These are phyloP conservation scores for Calosoma granatense DNA, from an alignment of 1,140 invertebrate genomes.

Conservation along the genomic window DNA sequence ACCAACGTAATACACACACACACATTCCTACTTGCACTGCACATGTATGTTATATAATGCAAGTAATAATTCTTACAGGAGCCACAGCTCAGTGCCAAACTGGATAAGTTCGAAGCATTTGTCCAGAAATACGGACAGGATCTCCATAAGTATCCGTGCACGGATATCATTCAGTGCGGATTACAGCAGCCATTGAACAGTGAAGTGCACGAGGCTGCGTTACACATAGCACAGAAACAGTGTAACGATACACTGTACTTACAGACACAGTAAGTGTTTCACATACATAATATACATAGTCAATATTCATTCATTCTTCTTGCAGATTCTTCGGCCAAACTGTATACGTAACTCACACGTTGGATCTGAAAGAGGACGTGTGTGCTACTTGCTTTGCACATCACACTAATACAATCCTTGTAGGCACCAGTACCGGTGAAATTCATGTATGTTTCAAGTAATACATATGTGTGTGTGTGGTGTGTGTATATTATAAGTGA, in stretches of 20 bases:
- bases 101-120: conserved; percentile 21
- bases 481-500: conserved; percentile 8
- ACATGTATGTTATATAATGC: conserved; percentile 1
- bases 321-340: conserved; percentile 12
- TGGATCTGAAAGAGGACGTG: conserved; percentile 19
- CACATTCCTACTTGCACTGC: background rate
- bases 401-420: conserved; percentile 16
- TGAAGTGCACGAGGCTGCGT: conserved; percentile 18
- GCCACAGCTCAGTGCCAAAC: conserved; percentile 3
- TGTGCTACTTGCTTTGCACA: conserved; percentile 20
- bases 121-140: conserved; percentile 18
- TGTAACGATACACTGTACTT: conserved; percentile 14
- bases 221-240: conserved; percentile 14
- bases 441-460: conserved; percentile 11
- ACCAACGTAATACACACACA: conserved; percentile 5
- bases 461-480: background rate
- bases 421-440: conserved; percentile 18
- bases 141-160: conserved; percentile 18
- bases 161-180: conserved; percentile 23
- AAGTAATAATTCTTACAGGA: background rate
- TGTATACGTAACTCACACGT: conserved; percentile 13
- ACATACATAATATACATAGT: background rate
- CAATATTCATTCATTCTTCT: conserved; percentile 1
- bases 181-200: conserved; percentile 16
- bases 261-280: conserved; percentile 18